A percentile compares a stretch with the other conserved stretches of the same genome.
phyloP scores from a whole-genome alignment of 2,888 invertebrate genomes.

The Sarcophaga variegata region DNA sequence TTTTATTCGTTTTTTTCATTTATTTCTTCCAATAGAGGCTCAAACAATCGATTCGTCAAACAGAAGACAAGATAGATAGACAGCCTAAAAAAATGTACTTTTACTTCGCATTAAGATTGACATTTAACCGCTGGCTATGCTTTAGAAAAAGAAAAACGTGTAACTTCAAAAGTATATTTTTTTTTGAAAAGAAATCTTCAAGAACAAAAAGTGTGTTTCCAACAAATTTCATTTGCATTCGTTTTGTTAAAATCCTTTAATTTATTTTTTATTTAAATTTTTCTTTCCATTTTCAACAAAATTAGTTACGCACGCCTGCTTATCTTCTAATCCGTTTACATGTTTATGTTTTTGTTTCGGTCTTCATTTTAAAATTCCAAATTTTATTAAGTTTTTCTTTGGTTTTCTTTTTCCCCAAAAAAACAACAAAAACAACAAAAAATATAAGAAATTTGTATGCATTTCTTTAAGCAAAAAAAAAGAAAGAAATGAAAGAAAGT shows the following conservation, averaged over 20 bases:
- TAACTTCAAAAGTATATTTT: background rate
- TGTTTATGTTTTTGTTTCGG: conserved; percentile 29
- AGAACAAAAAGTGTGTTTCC: background rate
- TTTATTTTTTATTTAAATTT: conserved; percentile 20
- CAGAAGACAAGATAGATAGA: background rate
- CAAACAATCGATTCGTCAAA: too few relatives aligned
- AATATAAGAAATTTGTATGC: background rate
- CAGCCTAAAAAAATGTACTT: conserved; percentile 7
- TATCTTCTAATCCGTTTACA: conserved; percentile 34
- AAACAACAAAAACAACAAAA: background rate
- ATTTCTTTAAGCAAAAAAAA: conserved; percentile 9
- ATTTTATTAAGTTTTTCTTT: conserved; percentile 22
- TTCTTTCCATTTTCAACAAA: background rate
- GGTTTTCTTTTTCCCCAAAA: background rate
- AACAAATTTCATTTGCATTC: too few relatives aligned
- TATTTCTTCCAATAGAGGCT: background rate
- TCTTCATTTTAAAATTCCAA: conserved; percentile 11
- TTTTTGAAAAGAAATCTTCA: background rate
- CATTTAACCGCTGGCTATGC: too few relatives aligned
- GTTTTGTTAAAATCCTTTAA: conserved; percentile 9
- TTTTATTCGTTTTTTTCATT: background rate
- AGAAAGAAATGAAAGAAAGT: background rate
- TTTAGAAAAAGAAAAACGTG: background rate
- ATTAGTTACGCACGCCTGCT: conserved; percentile 62
- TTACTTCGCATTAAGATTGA: background rate